Evolutionary conservation across 2,113 vertebrate genomes (phyloP).

Genomic region (Thymallus thymallus): DNA sequence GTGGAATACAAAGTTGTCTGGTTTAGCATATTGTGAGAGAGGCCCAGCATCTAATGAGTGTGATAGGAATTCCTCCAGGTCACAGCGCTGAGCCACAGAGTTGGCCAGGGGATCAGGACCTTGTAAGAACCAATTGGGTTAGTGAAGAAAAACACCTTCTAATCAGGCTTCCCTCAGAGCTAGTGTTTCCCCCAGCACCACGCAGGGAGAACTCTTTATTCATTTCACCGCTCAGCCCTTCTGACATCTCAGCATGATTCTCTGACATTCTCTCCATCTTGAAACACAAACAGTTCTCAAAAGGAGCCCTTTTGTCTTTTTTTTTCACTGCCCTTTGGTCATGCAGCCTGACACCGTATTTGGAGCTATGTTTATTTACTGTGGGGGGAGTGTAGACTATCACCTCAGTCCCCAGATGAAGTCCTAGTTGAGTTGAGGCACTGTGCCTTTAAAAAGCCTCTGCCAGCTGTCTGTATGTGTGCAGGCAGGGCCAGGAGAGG

Average conservation of each 20-base stretch:
- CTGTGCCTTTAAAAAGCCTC: conserved; percentile 39
- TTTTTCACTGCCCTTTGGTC: conserved; percentile 9
- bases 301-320: conserved; percentile 3
- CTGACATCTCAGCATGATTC: conserved; percentile 24
- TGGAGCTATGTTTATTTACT: conserved; percentile 24
- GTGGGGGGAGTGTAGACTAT: neutral
- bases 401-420: too few species aligned
- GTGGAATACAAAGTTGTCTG: conserved; percentile 1
- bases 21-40: conserved; percentile 16
- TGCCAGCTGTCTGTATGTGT: conserved; percentile 37
- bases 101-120: conserved; percentile 23
- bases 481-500: neutral
- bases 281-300: conserved; percentile 30
- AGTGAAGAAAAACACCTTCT: conserved; percentile 38
- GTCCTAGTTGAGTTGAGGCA: conserved; percentile 9
- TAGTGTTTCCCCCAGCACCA: conserved; percentile 16
- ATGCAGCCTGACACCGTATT: conserved; percentile 1
- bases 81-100: conserved; percentile 19
- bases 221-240: conserved; percentile 18
- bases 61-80: conserved; percentile 8
- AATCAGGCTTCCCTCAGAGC: conserved; percentile 32
- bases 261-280: conserved; percentile 41
- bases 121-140: conserved; percentile 40
- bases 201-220: conserved; percentile 31
- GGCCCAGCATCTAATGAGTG: conserved; percentile 12